Evolutionary conservation across 2,888 invertebrate genomes (phyloP), one percentile per base, ranked within the genome.

Genomic region (Agrochola litura): DNA sequence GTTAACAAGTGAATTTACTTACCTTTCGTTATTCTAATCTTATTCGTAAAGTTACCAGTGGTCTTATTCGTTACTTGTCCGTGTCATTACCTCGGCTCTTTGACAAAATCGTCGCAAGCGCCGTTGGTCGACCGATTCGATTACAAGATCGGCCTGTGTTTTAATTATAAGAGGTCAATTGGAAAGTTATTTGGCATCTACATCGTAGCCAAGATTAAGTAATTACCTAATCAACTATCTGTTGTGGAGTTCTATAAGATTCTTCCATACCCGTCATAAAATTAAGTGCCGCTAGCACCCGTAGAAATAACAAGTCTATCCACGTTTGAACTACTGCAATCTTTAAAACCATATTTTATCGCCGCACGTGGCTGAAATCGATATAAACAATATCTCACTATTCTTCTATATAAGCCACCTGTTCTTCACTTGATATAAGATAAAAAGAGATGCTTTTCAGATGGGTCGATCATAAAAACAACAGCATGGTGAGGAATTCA

Each of bases 321-420:
- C 65, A 72, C 73, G 61, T 80, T 70, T 73, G 37, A 74, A 63
- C 52, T 64, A 66, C 64, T 52, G 52, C 56, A 73, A 79, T 74
- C 67, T 83, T 68, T 61, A 41, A 68, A 74, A 66, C 68, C 61
- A 46, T 76, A 72, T 72, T 72, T 72, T 72, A 63, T 73, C 46
- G 58, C 52, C 10, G 56, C 72, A 76, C 58, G 65, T 76, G 58
- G 60, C 73, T 75, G 52, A 66, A 72, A 75, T 43, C 49, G 10
- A 73, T 69, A 66, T 54, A 54, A 69, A 61, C 65, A 61, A 54
- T 30, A 67, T 14, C 52, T 64, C 49, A 73, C 37, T 30, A 49
- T 46, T 25, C 14, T 61, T 67, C 8, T 68, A n/a, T 79, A 43
- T 16, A 65, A 41, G 49, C 49, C 46, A 77, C 41, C 49, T 58